Percentiles rank a stretch among this genome's conserved stretches.
These are phyloP conservation scores for Butorides virescens DNA, from an alignment of 2,113 vertebrate species.

Conservation along the genomic window DNA sequence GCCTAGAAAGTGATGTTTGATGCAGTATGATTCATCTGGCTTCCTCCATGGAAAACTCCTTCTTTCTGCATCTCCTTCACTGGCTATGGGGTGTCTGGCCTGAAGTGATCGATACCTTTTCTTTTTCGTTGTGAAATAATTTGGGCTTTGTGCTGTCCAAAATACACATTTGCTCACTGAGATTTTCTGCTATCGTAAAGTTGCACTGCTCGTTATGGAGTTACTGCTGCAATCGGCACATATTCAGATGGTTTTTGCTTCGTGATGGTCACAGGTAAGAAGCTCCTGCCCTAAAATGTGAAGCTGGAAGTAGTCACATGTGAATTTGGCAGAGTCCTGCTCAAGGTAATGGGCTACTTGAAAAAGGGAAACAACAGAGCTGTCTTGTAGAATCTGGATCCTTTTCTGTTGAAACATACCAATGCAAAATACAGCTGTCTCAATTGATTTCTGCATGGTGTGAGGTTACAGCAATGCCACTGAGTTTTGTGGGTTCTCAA, in stretches of 20 bases:
- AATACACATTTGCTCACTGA: not conserved
- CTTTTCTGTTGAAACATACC: not conserved
- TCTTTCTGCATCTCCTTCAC: not conserved
- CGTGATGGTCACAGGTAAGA: not conserved
- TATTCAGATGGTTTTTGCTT: not conserved
- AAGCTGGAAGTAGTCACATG: not conserved
- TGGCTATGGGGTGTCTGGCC: not conserved
- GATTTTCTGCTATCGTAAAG: not conserved
- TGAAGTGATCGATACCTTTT: not conserved
- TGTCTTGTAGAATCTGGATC: not conserved
- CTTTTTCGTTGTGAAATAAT: not conserved
- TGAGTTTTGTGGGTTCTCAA: not conserved
- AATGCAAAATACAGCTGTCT: not conserved
- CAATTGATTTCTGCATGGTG: not conserved
- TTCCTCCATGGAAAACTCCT: not conserved
- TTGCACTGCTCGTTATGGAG: not conserved
- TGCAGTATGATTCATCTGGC: not conserved
- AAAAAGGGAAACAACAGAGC: not conserved
- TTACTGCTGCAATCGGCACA: not conserved
- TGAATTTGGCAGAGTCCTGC: not conserved
- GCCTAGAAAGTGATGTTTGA: not conserved
- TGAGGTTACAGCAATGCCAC: not conserved
- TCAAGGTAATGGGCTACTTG: not conserved
- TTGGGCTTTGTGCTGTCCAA: not conserved
- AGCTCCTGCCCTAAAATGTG: not conserved